These are phyloP conservation scores for Malurus elegans DNA, from an alignment of 2,113 vertebrate species.

Conservation along the genomic window DNA sequence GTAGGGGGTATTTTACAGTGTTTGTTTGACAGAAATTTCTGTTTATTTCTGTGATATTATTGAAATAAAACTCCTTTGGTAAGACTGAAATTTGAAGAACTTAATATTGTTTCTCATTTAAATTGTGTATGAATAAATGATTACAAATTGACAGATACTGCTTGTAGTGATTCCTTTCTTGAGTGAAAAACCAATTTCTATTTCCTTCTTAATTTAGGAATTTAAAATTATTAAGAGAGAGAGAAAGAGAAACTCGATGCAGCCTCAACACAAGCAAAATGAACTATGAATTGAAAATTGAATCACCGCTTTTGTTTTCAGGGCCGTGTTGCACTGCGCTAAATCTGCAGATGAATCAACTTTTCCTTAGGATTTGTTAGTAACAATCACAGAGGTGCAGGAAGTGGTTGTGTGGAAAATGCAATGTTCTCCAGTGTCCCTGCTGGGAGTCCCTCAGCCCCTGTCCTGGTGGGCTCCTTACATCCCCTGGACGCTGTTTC, in stretches of 20 bases:
- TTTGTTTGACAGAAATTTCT: neutral
- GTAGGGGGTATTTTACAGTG: neutral
- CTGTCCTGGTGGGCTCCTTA: neutral
- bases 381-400: neutral
- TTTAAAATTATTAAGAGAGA: conserved; percentile 25
- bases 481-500: neutral
- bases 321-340: neutral
- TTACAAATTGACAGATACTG: neutral
- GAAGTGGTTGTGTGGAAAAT: neutral
- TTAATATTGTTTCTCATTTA: conserved; percentile 22
- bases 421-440: neutral
- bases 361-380: neutral
- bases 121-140: conserved; percentile 23
- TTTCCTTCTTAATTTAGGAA: conserved; percentile 27
- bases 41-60: neutral
- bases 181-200: neutral
- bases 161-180: neutral
- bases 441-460: neutral
- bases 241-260: neutral
- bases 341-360: neutral
- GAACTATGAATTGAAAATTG: neutral
- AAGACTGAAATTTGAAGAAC: neutral
- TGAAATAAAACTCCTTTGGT: conserved; percentile 3
- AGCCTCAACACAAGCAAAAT: neutral
- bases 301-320: neutral